Conservation (phyloP, 1,140 invertebrate genomes). For the Phortica variegata region DNA sequence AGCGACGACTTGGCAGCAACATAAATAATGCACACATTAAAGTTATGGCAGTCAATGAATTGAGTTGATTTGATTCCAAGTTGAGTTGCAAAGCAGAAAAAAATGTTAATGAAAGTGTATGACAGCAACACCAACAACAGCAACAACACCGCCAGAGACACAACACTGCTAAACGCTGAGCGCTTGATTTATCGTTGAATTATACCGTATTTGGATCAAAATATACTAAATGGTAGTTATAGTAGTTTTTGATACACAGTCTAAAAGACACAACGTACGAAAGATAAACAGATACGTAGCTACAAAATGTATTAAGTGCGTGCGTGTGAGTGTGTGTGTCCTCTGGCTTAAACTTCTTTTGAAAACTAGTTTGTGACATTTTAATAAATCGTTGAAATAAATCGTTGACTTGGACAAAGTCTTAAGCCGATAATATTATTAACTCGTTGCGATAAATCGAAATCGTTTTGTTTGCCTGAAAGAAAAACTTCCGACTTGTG, state of each 20-base stretch:
- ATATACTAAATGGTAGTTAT: too few relatives aligned
- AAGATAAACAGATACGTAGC: too few relatives aligned
- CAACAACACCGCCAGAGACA: slow-evolving; percentile 17
- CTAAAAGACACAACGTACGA: too few relatives aligned
- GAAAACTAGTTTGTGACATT: slow-evolving; percentile 48
- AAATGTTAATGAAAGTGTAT: slow-evolving; percentile 8
- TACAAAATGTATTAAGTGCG: too few relatives aligned
- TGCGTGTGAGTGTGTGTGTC: too few relatives aligned
- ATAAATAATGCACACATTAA: too few relatives aligned
- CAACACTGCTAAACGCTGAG: slow-evolving; percentile 33
- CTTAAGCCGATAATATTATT: slow-evolving; percentile 55
- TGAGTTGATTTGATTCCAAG: slow-evolving; percentile 16
- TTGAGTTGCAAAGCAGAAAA: slow-evolving; percentile 13
- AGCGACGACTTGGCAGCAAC: not conserved
- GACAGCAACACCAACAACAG: too few relatives aligned
- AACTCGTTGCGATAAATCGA: slow-evolving; percentile 49
- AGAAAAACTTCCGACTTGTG: too few relatives aligned
- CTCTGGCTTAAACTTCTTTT: too few relatives aligned
- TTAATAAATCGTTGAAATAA: slow-evolving; percentile 48
- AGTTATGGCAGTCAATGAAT: too few relatives aligned
- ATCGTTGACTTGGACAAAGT: slow-evolving; percentile 42
- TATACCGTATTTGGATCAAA: slow-evolving; percentile 53
- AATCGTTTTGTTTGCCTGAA: slow-evolving; percentile 44
- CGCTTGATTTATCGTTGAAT: slow-evolving; percentile 52
- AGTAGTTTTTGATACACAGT: too few relatives aligned